A percentile compares a stretch with the other conserved stretches of the same genome.
These are phyloP conservation scores for Coecobrya sp. DNA, from an alignment of 2,888 invertebrate genomes.

Conservation along the genomic window DNA sequence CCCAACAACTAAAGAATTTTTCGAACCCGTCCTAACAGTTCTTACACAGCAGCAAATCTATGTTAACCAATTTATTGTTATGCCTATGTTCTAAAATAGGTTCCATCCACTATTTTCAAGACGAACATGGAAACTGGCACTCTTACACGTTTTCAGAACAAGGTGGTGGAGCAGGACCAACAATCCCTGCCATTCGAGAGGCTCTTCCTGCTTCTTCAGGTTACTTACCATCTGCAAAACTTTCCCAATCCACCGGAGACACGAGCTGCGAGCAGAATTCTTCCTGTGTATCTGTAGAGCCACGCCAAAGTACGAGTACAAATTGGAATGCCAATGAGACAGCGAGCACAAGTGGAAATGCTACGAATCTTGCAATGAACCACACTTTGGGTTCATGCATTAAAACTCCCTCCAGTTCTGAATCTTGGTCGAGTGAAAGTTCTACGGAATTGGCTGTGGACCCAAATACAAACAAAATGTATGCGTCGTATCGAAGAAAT, in stretches of 20 bases:
- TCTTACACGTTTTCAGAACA: slow-evolving; percentile 93
- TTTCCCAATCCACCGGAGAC: slow-evolving; percentile 54
- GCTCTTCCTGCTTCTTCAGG: slow-evolving; percentile 31
- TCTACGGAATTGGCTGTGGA: slow-evolving; percentile 86
- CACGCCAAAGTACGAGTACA: slow-evolving; percentile 83
- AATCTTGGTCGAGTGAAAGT: slow-evolving; percentile 86
- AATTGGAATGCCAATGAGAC: slow-evolving; percentile 75
- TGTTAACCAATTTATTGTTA: too few species aligned
- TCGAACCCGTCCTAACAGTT: too few species aligned
- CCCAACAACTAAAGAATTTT: too few species aligned
- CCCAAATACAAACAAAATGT: slow-evolving; percentile 85
- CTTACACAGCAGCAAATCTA: too few species aligned
- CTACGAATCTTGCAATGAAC: slow-evolving; percentile 34
- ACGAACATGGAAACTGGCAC: slow-evolving; percentile 95
- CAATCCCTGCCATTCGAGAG: slow-evolving; percentile 71
- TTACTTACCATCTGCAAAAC: slow-evolving; percentile 44
- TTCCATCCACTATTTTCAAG: slow-evolving; percentile 95
- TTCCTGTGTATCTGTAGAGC: slow-evolving; percentile 54
- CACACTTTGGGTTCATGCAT: slow-evolving; percentile 70
- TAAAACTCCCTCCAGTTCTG: slow-evolving; percentile 86
- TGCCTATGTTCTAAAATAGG: slow-evolving; percentile 88
- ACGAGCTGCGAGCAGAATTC: slow-evolving; percentile 60
- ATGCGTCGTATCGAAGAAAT: slow-evolving; percentile 80
- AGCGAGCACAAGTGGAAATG: slow-evolving; percentile 70
- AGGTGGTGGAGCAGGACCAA: slow-evolving; percentile 45